Conservation (phyloP, 2,113 vertebrate species). For the Sarotherodon lohbergeri region DNA sequence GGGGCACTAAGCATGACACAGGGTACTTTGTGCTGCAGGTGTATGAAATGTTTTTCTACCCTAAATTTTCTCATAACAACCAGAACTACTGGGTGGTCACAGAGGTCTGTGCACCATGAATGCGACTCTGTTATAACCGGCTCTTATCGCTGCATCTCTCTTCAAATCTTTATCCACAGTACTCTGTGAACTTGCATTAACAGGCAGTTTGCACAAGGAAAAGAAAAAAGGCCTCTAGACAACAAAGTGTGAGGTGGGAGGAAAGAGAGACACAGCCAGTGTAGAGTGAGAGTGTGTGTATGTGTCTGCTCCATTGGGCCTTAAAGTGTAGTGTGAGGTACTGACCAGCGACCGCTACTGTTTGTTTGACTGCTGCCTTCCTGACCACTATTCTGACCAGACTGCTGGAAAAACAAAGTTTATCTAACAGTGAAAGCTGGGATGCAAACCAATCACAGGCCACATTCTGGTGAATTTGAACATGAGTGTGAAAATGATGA, state of each 20-base stretch:
- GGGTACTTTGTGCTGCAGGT: background rate
- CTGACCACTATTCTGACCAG: constrained; percentile 23
- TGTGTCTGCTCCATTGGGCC: background rate
- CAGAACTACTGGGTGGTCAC: background rate
- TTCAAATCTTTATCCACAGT: background rate
- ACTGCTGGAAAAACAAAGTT: background rate
- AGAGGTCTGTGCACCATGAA: background rate
- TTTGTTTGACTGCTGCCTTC: constrained; percentile 21
- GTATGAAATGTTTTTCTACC: background rate
- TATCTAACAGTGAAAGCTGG: background rate
- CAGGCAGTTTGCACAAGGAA: background rate
- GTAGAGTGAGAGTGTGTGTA: background rate
- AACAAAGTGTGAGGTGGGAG: background rate
- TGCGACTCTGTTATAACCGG: background rate
- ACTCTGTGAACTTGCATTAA: background rate
- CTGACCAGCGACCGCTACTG: constrained; percentile 10
- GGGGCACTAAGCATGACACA: background rate
- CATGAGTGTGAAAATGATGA: background rate
- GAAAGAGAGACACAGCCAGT: background rate
- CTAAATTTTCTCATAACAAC: background rate
- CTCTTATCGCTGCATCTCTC: background rate
- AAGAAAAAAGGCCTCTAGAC: background rate
- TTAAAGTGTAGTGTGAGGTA: background rate
- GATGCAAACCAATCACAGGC: background rate
- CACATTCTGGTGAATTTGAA: background rate